Evolutionary conservation across 1,140 invertebrate genomes (phyloP).

Genomic region (Drosophila nasuta): DNA sequence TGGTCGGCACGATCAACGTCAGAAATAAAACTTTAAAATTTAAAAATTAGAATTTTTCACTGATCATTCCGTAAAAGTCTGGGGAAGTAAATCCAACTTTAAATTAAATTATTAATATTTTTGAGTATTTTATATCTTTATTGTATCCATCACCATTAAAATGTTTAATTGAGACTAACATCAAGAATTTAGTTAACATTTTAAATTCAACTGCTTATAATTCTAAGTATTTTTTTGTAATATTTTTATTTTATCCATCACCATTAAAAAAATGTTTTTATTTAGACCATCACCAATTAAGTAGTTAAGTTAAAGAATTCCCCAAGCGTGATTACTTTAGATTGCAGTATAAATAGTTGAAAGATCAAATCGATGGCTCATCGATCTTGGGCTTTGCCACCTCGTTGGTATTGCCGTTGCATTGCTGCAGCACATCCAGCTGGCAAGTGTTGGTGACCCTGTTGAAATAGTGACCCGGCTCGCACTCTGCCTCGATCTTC

Average conservation of each 20-base stretch:
- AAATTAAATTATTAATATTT: too few species aligned
- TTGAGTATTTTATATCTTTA: too few species aligned
- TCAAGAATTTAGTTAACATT: background rate
- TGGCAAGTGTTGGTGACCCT: conserved; percentile 51
- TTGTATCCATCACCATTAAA: too few species aligned
- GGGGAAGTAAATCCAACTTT: too few species aligned
- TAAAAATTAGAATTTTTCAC: too few species aligned
- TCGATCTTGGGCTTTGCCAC: conserved; percentile 25
- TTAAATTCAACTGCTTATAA: too few species aligned
- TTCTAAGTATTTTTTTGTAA: too few species aligned
- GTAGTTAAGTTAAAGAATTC: too few species aligned
- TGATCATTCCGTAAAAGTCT: too few species aligned
- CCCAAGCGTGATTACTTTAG: too few species aligned
- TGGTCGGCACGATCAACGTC: too few species aligned
- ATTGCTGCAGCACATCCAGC: conserved; percentile 56
- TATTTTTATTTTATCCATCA: background rate
- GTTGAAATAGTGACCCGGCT: conserved; percentile 59
- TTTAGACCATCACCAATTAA: conserved; percentile 39
- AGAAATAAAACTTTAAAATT: too few species aligned
- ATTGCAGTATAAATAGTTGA: background rate
- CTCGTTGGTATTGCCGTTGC: conserved; percentile 29
- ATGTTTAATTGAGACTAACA: background rate
- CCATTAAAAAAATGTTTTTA: conserved; percentile 14
- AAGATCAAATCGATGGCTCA: conserved; percentile 9
- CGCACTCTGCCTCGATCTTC: conserved; percentile 64